phyloP scores from a whole-genome alignment of 2,113 vertebrate species.

The Leptobrachium leishanense region DNA sequence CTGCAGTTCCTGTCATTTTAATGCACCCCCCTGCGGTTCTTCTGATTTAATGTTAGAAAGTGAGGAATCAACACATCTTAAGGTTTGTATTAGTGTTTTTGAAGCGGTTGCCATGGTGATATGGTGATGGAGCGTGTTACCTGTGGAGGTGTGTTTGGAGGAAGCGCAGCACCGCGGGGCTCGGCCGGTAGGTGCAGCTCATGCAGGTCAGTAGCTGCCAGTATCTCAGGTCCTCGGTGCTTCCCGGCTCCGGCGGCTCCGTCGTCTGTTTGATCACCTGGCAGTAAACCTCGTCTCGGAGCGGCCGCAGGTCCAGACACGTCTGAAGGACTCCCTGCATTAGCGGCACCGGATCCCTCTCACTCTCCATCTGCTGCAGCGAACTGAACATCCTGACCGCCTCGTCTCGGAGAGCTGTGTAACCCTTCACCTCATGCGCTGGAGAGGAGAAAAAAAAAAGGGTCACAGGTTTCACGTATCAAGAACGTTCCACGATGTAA shows the following conservation, averaged over 20 bases:
- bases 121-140: constrained; percentile 56
- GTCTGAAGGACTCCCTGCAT: constrained; percentile 97
- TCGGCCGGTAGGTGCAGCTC: constrained; percentile 94
- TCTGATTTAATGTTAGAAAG: too few species aligned
- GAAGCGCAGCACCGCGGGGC: constrained; percentile 78
- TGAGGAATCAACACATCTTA: too few species aligned
- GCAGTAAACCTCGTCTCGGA: constrained; percentile 96
- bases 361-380: constrained; percentile 88
- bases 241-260: constrained; percentile 67
- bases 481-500: too few species aligned
- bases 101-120: too few species aligned
- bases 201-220: constrained; percentile 98
- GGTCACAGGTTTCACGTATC: too few species aligned
- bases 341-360: constrained; percentile 81
- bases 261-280: constrained; percentile 97
- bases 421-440: constrained; percentile 77
- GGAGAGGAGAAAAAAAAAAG: background rate
- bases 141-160: constrained; percentile 89
- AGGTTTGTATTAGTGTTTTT: too few species aligned
- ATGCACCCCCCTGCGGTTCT: too few species aligned
- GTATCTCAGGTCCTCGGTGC: constrained; percentile 81
- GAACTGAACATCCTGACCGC: constrained; percentile 93
- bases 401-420: constrained; percentile 86
- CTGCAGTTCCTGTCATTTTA: too few species aligned
- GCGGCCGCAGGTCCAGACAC: constrained; percentile 88